These are phyloP conservation scores for Araneus ventricosus DNA, from an alignment of 1,140 invertebrate genomes.

Conservation along the genomic window DNA sequence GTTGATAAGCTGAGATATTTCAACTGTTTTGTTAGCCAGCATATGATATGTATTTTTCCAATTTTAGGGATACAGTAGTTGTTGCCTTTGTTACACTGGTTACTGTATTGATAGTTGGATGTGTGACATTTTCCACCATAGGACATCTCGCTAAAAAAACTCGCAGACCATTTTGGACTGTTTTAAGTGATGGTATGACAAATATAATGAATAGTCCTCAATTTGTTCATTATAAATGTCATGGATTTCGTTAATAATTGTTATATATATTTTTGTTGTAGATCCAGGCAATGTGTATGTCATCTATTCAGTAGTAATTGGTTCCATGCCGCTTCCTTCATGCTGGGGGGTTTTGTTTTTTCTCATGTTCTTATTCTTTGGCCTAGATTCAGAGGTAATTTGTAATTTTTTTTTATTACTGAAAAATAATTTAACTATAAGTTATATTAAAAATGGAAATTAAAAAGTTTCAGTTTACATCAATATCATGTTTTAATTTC, in stretches of 20 bases:
- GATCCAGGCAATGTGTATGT: conserved; percentile 82
- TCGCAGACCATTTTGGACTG: conserved; percentile 86
- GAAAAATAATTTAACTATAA: no score
- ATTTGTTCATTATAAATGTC: background rate
- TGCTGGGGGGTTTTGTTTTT: conserved; percentile 81
- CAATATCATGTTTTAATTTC: no score
- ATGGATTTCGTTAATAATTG: background rate
- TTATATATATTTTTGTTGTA: conserved; percentile 73
- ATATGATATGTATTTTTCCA: background rate
- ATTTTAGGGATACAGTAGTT: conserved; percentile 87
- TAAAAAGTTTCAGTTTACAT: no score
- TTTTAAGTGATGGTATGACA: conserved; percentile 89
- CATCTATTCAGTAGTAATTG: conserved; percentile 79
- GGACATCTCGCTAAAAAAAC: conserved; percentile 91
- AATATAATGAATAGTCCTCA: background rate
- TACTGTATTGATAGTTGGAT: conserved; percentile 91
- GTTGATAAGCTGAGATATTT: background rate
- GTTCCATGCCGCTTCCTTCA: conserved; percentile 76
- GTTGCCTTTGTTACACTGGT: conserved; percentile 90
- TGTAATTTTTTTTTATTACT: background rate
- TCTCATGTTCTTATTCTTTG: conserved; percentile 83
- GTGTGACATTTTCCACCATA: conserved; percentile 92
- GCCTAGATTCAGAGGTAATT: conserved; percentile 80
- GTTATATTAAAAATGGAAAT: no score
- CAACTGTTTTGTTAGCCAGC: no score